phyloP scores from a whole-genome alignment of 2,888 invertebrate species.

The Mythimna lalbum region DNA sequence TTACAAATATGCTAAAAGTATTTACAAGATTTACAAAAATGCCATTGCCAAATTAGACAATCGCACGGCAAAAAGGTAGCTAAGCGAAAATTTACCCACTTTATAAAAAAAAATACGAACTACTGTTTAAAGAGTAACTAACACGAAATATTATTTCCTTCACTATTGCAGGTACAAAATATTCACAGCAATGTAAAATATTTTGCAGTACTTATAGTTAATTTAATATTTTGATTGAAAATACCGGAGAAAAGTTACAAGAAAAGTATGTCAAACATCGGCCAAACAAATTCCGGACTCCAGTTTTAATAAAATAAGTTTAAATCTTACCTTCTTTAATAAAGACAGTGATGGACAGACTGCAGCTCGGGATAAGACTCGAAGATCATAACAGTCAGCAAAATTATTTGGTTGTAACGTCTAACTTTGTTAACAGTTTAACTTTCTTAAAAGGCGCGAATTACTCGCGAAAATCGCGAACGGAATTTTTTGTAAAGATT shows the following conservation, averaged over 20 bases:
- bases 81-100: not conserved
- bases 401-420: constrained; percentile 63
- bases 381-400: constrained; percentile 67
- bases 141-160: not conserved
- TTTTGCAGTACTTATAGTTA: not conserved
- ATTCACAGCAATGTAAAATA: not conserved
- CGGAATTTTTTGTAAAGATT: constrained; percentile 4
- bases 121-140: too few species aligned
- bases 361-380: constrained; percentile 65
- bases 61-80: constrained; percentile 12
- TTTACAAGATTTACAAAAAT: not conserved
- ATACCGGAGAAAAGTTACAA: constrained; percentile 12
- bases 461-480: constrained; percentile 45
- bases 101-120: not conserved
- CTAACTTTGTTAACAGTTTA: constrained; percentile 69
- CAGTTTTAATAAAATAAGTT: constrained; percentile 66
- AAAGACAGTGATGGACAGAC: constrained; percentile 57
- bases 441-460: constrained; percentile 53
- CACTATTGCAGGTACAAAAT: not conserved
- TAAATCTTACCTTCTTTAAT: constrained; percentile 70
- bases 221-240: constrained; percentile 1
- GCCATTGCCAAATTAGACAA: not conserved
- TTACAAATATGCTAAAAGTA: not conserved
- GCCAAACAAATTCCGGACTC: constrained; percentile 36
- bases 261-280: constrained; percentile 37